These are phyloP conservation scores for Pitangus sulphuratus DNA, from an alignment of 2,797 vertebrate species.

Conservation along the genomic window DNA sequence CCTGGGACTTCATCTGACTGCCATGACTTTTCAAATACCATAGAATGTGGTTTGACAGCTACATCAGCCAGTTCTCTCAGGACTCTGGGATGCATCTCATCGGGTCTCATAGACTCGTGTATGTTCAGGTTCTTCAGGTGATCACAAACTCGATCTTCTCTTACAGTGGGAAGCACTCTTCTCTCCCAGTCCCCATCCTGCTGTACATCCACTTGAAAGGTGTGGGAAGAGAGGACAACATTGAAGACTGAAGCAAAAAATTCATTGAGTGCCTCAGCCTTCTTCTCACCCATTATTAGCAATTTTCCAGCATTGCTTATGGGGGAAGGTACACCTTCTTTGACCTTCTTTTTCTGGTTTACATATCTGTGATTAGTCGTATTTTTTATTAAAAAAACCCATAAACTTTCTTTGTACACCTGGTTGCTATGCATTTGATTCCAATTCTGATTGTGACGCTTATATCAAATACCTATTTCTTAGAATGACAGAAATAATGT, in stretches of 20 bases:
- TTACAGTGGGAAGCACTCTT: background rate
- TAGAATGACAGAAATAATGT: background rate
- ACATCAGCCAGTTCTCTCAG: background rate
- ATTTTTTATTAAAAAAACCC: background rate
- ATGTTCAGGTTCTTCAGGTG: background rate
- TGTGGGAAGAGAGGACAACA: background rate
- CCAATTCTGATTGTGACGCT: background rate
- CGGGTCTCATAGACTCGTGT: background rate
- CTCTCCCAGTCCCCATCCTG: background rate
- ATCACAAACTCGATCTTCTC: background rate
- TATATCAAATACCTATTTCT: background rate
- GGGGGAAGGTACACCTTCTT: background rate
- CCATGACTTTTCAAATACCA: background rate
- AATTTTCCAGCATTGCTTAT: background rate
- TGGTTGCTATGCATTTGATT: background rate
- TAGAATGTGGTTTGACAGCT: background rate
- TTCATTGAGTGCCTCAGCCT: background rate
- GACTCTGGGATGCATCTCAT: background rate
- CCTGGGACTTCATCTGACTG: background rate
- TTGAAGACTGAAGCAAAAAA: background rate
- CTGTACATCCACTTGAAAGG: background rate
- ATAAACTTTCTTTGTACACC: fast-evolving
- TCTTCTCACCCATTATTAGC: background rate
- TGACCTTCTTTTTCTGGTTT: background rate
- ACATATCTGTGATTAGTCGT: background rate